Conservation (phyloP, 2,888 invertebrate species). For the Drosophila neonasuta region DNA sequence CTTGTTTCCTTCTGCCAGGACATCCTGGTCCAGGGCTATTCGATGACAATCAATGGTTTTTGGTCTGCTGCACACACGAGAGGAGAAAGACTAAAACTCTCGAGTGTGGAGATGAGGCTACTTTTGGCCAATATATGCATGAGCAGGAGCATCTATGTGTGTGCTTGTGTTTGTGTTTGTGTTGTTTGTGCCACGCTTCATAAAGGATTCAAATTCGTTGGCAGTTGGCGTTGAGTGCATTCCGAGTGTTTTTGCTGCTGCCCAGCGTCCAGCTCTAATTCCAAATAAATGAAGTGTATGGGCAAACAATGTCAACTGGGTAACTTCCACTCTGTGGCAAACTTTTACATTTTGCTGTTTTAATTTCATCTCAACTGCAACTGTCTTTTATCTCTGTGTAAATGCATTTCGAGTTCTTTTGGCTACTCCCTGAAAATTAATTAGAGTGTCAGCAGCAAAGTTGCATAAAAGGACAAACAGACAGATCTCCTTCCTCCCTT, state of each 20-base stretch:
- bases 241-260: conserved; percentile 31
- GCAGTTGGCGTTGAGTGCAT: conserved; percentile 68
- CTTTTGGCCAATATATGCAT: conserved; percentile 65
- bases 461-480: conserved; percentile 51
- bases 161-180: conserved; percentile 28
- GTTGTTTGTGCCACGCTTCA: conserved; percentile 74
- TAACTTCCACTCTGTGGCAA: conserved; percentile 13
- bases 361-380: conserved; percentile 58
- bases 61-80: conserved; percentile 78
- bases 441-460: conserved; percentile 65
- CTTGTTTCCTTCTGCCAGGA: conserved; percentile 33
- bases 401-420: conserved; percentile 56
- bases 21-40: conserved; percentile 54
- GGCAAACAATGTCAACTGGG: conserved; percentile 74
- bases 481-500: conserved; percentile 6
- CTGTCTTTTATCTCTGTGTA: conserved; percentile 43
- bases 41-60: conserved; percentile 82
- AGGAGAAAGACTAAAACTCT: background rate
- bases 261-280: conserved; percentile 59
- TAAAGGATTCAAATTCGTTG: conserved; percentile 80
- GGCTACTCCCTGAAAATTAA: conserved; percentile 52
- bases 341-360: conserved; percentile 56
- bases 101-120: conserved; percentile 32
- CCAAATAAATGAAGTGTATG: conserved; percentile 79
- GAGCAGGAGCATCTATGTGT: conserved; percentile 48